These are phyloP conservation scores for Labia minor DNA, from an alignment of 2,888 invertebrate species.

Conservation along the genomic window DNA sequence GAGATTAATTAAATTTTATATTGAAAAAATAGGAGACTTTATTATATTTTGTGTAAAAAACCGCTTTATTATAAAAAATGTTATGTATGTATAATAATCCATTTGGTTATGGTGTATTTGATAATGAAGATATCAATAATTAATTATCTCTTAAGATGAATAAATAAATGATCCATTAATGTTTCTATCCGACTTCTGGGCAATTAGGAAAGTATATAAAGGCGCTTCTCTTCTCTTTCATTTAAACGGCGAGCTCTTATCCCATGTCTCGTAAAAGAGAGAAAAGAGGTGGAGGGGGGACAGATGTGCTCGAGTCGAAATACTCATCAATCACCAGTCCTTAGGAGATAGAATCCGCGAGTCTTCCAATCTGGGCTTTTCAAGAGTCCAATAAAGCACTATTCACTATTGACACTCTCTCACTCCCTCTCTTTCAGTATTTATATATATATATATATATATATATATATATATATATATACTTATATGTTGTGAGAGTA, in stretches of 20 bases:
- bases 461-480: background rate
- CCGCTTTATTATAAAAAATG: too few relatives aligned
- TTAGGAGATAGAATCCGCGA: background rate
- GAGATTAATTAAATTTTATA: too few relatives aligned
- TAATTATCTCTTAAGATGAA: too few relatives aligned
- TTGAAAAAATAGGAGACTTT: too few relatives aligned
- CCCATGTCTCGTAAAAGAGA: background rate
- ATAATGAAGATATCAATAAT: too few relatives aligned
- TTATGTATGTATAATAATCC: too few relatives aligned
- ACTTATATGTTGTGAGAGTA: background rate
- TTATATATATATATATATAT: background rate
- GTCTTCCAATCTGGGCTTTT: background rate
- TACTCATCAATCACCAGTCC: slow-evolving; percentile 5
- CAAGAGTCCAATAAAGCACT: slow-evolving; percentile 13
- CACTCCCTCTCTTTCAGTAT: too few relatives aligned
- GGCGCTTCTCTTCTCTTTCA: background rate
- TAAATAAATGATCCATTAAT: too few relatives aligned
- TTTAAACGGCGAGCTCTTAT: background rate
- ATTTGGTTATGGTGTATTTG: too few relatives aligned
- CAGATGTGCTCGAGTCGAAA: slow-evolving; percentile 1
- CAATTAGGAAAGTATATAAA: background rate
- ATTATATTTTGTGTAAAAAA: too few relatives aligned
- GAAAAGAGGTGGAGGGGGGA: too few relatives aligned
- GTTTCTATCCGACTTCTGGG: background rate
- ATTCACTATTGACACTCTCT: background rate